A percentile compares a stretch with the other conserved stretches of the same genome.
phyloP scores from a whole-genome alignment of 1,140 invertebrate species.

The Aphaenogaster floridana region DNA sequence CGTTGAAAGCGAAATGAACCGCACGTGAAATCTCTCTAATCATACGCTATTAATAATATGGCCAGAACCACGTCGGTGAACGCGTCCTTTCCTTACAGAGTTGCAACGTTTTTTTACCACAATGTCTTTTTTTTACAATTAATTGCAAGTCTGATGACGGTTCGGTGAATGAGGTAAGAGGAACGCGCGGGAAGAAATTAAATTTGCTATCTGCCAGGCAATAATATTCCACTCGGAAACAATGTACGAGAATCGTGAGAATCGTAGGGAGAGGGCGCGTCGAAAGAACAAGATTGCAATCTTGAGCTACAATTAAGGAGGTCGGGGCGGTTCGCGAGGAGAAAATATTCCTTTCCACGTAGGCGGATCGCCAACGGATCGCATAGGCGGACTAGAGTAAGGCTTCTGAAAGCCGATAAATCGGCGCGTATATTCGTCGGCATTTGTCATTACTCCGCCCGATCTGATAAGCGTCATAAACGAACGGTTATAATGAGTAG shows the following conservation, averaged over 20 bases:
- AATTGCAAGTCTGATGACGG: conserved; percentile 49
- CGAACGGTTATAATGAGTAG: conserved; percentile 42
- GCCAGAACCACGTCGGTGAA: neutral
- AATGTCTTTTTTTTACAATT: conserved; percentile 13
- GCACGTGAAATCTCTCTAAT: conserved; percentile 16
- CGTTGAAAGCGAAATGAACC: conserved; percentile 13
- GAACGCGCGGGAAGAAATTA: conserved; percentile 54
- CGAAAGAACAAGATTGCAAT: conserved; percentile 69
- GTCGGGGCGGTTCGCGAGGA: conserved; percentile 52
- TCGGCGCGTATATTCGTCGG: conserved; percentile 32
- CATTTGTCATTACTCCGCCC: conserved; percentile 54
- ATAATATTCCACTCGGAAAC: conserved; percentile 62
- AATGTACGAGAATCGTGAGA: conserved; percentile 67
- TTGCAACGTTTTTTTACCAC: neutral
- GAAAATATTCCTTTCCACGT: conserved; percentile 62
- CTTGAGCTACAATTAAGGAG: conserved; percentile 68
- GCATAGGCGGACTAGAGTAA: conserved; percentile 52
- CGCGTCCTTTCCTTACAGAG: neutral
- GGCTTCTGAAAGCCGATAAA: conserved; percentile 58
- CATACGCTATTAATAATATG: conserved; percentile 31
- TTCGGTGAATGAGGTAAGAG: conserved; percentile 29
- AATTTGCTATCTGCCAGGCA: conserved; percentile 56
- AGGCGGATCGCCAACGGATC: conserved; percentile 56
- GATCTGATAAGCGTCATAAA: conserved; percentile 44
- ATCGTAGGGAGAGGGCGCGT: conserved; percentile 64